Conservation (phyloP, 2,888 invertebrate genomes). For the Cyaniris semiargus region DNA sequence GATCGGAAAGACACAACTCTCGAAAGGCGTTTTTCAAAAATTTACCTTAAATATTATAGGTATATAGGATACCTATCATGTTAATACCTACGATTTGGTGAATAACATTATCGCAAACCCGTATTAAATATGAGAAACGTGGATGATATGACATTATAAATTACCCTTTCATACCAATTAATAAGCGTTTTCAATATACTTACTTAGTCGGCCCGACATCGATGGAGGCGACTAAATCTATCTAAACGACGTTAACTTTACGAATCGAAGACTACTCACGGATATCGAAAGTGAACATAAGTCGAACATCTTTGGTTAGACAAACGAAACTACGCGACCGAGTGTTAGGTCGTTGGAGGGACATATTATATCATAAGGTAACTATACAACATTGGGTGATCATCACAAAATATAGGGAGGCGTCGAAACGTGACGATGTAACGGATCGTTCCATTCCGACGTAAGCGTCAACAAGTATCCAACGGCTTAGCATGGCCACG, state of each 20-base stretch:
- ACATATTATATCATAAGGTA: slow-evolving; percentile 72
- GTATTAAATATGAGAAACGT: slow-evolving; percentile 81
- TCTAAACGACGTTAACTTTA: slow-evolving; percentile 73
- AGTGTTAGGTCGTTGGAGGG: slow-evolving; percentile 78
- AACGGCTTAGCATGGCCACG: slow-evolving; percentile 41
- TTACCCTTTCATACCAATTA: slow-evolving; percentile 82
- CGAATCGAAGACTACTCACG: slow-evolving; percentile 77
- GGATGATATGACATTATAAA: slow-evolving; percentile 82
- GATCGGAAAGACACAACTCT: slow-evolving; percentile 73
- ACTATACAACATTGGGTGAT: slow-evolving; percentile 77
- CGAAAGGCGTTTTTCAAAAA: slow-evolving; percentile 77
- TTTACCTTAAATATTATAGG: slow-evolving; percentile 75
- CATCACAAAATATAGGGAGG: slow-evolving; percentile 73
- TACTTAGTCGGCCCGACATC: slow-evolving; percentile 72
- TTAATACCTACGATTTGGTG: slow-evolving; percentile 74
- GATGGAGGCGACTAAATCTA: slow-evolving; percentile 71
- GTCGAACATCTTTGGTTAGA: slow-evolving; percentile 76
- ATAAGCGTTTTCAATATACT: slow-evolving; percentile 81
- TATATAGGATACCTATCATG: slow-evolving; percentile 75
- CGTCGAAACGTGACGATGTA: slow-evolving; percentile 71
- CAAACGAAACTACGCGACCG: slow-evolving; percentile 74
- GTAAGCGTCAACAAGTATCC: slow-evolving; percentile 78
- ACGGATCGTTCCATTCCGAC: slow-evolving; percentile 68
- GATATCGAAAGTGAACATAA: slow-evolving; percentile 70
- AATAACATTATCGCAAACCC: slow-evolving; percentile 81